A percentile compares a stretch with the other conserved stretches of the same genome.
Evolutionary conservation across 64 coral and sea anemone genomes (phyloP).

Genomic region (Montipora foliosa): DNA sequence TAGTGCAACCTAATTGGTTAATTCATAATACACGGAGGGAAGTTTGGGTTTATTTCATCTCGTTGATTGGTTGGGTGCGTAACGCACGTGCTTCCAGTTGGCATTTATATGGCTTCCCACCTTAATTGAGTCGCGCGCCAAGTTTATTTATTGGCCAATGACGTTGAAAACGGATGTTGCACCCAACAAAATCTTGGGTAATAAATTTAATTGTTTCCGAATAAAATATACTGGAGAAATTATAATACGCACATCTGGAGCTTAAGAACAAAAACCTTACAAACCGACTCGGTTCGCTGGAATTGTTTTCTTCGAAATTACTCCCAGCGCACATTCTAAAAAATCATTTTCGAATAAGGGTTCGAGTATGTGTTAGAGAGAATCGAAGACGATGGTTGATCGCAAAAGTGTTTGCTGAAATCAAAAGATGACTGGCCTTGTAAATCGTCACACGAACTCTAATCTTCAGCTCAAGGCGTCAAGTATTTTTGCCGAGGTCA

Average conservation of each 20-base stretch:
- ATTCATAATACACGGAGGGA: neutral
- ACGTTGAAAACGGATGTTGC: constrained; percentile 37
- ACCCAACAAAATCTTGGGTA: constrained; percentile 4
- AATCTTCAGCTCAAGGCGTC: constrained; percentile 85
- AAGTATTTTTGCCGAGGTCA: constrained; percentile 94
- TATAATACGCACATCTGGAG: constrained; percentile 37
- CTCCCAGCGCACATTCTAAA: neutral
- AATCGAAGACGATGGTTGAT: neutral
- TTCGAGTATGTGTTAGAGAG: neutral
- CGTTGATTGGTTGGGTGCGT: neutral
- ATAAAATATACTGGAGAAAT: constrained; percentile 21
- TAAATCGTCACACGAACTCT: constrained; percentile 75
- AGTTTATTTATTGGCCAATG: constrained; percentile 46
- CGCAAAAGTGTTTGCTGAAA: neutral
- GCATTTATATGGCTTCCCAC: constrained; percentile 35
- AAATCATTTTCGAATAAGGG: no score
- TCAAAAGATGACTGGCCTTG: constrained; percentile 80
- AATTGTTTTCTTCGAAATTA: neutral
- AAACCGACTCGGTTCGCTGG: no score
- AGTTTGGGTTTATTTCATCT: neutral
- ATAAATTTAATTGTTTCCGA: constrained; percentile 42
- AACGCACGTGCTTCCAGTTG: constrained; percentile 3
- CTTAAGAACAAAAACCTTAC: neutral
- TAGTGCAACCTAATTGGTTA: neutral
- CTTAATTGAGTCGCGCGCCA: constrained; percentile 9